phyloP scores from a whole-genome alignment of 2,888 invertebrate genomes.

The Dasypolia templi region DNA sequence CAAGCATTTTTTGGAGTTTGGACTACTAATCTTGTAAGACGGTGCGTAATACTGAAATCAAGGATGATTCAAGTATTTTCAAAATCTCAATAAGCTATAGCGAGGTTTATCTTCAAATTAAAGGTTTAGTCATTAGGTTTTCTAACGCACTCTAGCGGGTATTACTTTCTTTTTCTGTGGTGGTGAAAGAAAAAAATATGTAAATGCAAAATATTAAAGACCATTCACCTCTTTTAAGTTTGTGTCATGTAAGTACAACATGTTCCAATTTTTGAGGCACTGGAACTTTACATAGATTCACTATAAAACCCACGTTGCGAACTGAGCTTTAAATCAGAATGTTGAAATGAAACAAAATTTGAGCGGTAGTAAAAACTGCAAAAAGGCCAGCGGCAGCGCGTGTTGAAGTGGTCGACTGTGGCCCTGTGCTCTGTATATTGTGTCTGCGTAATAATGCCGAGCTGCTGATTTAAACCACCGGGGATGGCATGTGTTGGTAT shows the following conservation, averaged over 20 bases:
- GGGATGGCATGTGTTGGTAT: slow-evolving; percentile 25
- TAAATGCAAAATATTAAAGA: not conserved
- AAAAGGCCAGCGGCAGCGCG: slow-evolving; percentile 69
- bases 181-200: not conserved
- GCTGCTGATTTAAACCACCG: slow-evolving; percentile 47
- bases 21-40: not conserved
- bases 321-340: slow-evolving; percentile 57
- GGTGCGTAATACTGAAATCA: not conserved
- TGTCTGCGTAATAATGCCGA: slow-evolving; percentile 64
- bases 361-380: slow-evolving; percentile 74
- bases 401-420: slow-evolving; percentile 67
- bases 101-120: too few species aligned
- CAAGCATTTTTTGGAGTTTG: not conserved
- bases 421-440: slow-evolving; percentile 49
- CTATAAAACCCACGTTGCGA: slow-evolving; percentile 24
- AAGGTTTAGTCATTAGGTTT: not conserved
- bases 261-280: not conserved
- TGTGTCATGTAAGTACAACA: not conserved
- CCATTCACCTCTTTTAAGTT: not conserved
- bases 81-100: not conserved
- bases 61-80: not conserved
- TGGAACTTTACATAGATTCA: not conserved
- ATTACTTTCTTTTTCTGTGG: too few species aligned
- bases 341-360: slow-evolving; percentile 78
- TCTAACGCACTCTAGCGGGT: not conserved